Evolutionary conservation across 2,113 vertebrate species (phyloP), one percentile per base, ranked within the genome.

Genomic region (Pipra filicauda): DNA sequence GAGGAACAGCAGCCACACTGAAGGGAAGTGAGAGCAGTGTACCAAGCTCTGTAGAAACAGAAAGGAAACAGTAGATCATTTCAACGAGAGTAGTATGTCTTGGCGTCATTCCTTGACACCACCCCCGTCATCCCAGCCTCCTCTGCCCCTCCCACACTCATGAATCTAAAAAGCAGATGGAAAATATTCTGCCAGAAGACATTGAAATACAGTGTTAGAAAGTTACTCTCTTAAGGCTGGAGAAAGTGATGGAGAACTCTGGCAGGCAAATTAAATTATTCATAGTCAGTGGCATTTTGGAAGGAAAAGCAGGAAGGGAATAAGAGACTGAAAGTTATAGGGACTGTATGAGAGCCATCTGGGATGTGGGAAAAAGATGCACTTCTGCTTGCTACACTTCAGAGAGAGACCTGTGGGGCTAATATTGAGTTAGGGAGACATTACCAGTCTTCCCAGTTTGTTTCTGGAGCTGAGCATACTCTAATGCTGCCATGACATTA

Each of bases 171-270:
- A 97, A 95, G 65, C 96, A 97, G 97, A 97, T 94, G 96, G 95
- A 97, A 97, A 96, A 94, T 94, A 97, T 97, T 96, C 94, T 95
- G 85, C 83, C 88, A 98, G 83, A 67, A 98, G 84, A 90, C 90
- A 88, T 64, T 96, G 82, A 96, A 94, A 97, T 91, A 89, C 94
- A 97, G 64, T 87, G 49, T 76, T 95, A 92, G 81, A 95, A 97
- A 97, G 91, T 96, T 87, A 97, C 69, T 96, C 92, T 89, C 54
- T 58, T 87, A 61, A 92, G 78, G 92, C 73, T 95, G 83, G 71
- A 96, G 94, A 97, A 97, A 97, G 75, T 96, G 95, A 96, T 75
- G 95, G 95, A 96, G 81, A 95, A 78, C 75, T 90, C 93, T 98
- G 94, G 95, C 93, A 96, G 72, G 92, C 70, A 3, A 87, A 87